Evolutionary conservation across 1,140 invertebrate genomes (phyloP), one percentile per base, ranked within the genome.

Genomic region (Nebria ingens): DNA sequence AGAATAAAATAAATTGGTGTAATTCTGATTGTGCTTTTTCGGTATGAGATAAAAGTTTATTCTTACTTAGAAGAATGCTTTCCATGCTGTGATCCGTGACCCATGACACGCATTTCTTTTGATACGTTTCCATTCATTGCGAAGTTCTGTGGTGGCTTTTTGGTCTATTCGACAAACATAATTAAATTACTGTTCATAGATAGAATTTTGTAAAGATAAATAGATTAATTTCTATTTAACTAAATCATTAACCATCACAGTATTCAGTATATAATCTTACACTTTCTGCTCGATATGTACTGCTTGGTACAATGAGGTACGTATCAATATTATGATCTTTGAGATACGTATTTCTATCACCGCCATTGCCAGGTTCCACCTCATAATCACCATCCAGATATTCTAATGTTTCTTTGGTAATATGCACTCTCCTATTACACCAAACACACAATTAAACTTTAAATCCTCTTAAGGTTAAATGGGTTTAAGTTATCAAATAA

Each of bases 281-380:
- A 73, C 75, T 76, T 65, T 83, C 82, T 58, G 79, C 82, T 56
- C 84, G 79, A 67, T 81, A 84, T 23, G 79, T 80, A 57, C 87
- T 83, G 21, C 76, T 76, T 0, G 86, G 85, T 1, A 92, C 83
- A 55, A 97, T 95, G 4, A 97, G 79, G 72, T 84, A 97, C 0
- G 94, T 97, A 66, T 93, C 84, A 61, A 97, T 93, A 69, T 93
- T 91, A 71, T 95, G 85, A 65, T 95, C 89, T 65, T 88, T 86
- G 1, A 97, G 75, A 73, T 93, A 96, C 1, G 84, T 70, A 62
- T 96, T 92, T 29, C 93, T 71, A 40, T 91, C 85, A 0, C 79
- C 84, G 0, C 93, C 93, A 58, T 85, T 73, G 2, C 92, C 93
- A 0, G 85, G 86, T 66, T 96, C 93, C 21, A 96, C 91, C 66